Base-by-base conservation (phyloP, 2,113 vertebrate species). In the Takifugu flavidus region DNA sequence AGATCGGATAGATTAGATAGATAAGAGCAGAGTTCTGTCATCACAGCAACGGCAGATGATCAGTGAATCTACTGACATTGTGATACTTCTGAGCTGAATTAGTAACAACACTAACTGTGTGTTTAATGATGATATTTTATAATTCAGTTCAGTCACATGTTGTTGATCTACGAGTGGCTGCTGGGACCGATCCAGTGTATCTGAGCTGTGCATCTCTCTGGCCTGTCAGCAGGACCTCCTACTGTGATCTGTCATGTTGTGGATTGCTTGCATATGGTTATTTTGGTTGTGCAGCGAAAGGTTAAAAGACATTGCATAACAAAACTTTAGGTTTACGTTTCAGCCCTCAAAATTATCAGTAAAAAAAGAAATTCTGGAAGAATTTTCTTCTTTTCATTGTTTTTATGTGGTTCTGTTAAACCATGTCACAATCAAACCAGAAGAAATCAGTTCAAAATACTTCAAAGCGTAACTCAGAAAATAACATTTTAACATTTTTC, bases 241-340 rank as follows among this genome's bases (percentile, higher is more conserved):
- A 25, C 65, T 67, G 61, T 57, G 56, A 28, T 42, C 47, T 15
- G 27, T 50, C 63, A 49, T 53, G 29, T 43, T 61, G 31, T 56
- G 27, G 31, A 59, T 45, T 54, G 26, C 50, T 43, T 50, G 15
- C 39, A 42, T 2, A 25, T 13, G 44, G 54, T 56, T 71, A 76
- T 80, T 80, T 74, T 34, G 52, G 61, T 2, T n/a, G 25, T 7
- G 3, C 20, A 50, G 62, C 52, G 64, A 75, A 72, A 64, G 58
- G 67, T 76, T 65, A 57, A 50, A 46, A 53, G 15, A 59, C n/a
- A 56, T 77, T 74, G 49, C 62, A 59, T 83, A 57, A 72, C 27
- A 68, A 56, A 46, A 39, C 31, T 50, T 12, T 8, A 64, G 3
- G 42, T 62, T n/a, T 56, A 54, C 0, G 49, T 67, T 77, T 75